These are phyloP conservation scores for Bufo bufo DNA, from an alignment of 2,113 vertebrate genomes.

Conservation along the genomic window DNA sequence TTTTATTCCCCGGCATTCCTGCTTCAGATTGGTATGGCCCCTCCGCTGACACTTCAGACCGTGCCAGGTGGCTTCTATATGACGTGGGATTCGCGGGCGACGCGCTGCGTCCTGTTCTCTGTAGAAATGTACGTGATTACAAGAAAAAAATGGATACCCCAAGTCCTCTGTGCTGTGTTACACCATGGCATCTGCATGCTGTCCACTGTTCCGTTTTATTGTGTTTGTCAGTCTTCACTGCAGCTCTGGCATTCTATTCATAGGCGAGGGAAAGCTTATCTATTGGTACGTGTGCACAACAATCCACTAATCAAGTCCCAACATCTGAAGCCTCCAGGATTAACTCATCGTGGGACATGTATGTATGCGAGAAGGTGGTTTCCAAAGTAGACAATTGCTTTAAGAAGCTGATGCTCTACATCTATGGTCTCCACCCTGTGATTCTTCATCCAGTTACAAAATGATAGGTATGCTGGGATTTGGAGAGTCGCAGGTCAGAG, in stretches of 20 bases:
- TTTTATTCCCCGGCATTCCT: slow-evolving; percentile 35
- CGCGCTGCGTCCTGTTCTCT: not conserved
- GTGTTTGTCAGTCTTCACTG: not conserved
- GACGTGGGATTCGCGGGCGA: not conserved
- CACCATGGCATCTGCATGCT: not conserved
- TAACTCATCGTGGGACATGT: too few relatives aligned
- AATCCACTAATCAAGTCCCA: too few relatives aligned
- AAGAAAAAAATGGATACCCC: not conserved
- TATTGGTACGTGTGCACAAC: too few relatives aligned
- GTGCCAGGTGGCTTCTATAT: not conserved
- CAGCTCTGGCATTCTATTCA: not conserved
- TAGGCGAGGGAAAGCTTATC: too few relatives aligned
- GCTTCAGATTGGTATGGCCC: slow-evolving; percentile 4
- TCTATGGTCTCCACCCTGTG: too few relatives aligned
- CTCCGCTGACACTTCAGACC: slow-evolving; percentile 24
- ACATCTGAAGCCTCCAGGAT: too few relatives aligned
- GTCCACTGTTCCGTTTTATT: not conserved
- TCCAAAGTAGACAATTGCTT: too few relatives aligned
- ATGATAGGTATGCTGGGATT: too few relatives aligned
- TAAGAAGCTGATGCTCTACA: too few relatives aligned
- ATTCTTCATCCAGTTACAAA: too few relatives aligned
- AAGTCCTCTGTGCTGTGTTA: not conserved
- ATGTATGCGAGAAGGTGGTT: too few relatives aligned
- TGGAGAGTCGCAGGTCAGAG: too few relatives aligned
- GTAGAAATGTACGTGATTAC: not conserved